Evolutionary conservation across 2,113 vertebrate species (phyloP).

Genomic region (Erythrocercus mccallii): DNA sequence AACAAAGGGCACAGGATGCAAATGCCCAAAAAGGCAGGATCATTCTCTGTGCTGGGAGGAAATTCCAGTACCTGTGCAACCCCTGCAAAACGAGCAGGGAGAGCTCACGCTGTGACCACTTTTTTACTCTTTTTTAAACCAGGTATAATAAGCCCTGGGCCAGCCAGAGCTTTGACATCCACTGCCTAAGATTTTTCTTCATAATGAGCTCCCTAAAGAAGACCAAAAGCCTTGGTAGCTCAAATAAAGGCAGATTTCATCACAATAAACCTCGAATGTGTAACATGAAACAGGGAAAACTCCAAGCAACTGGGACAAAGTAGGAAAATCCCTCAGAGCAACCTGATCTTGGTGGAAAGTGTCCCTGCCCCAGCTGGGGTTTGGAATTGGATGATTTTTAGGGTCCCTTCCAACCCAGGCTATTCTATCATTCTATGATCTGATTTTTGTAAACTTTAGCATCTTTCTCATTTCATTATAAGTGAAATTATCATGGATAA

Average conservation of each 20-base stretch:
- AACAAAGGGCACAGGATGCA: not conserved
- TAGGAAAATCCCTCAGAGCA: not conserved
- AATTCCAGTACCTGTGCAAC: not conserved
- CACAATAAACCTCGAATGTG: not conserved
- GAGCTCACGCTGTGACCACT: not conserved
- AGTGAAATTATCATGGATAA: not conserved
- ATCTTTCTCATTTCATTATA: not conserved
- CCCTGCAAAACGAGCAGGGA: not conserved
- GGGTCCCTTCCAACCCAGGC: not conserved
- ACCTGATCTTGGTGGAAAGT: not conserved
- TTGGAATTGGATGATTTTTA: not conserved
- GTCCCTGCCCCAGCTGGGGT: not conserved
- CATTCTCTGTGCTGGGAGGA: not conserved
- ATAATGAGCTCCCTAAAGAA: constrained; percentile 51
- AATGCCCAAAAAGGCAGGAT: not conserved
- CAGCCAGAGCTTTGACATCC: not conserved
- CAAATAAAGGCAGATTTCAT: constrained; percentile 10
- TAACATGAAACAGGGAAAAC: not conserved
- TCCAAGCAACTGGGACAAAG: not conserved
- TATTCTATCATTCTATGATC: fast-evolving
- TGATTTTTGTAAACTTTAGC: not conserved
- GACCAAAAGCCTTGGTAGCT: constrained; percentile 25
- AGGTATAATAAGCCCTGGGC: constrained; percentile 10
- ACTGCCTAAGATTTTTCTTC: not conserved
- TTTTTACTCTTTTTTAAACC: not conserved